Percentiles rank a stretch among this genome's conserved stretches.
Conservation (phyloP, 2,888 invertebrate genomes). For the Agonopterix subpropinquella region DNA sequence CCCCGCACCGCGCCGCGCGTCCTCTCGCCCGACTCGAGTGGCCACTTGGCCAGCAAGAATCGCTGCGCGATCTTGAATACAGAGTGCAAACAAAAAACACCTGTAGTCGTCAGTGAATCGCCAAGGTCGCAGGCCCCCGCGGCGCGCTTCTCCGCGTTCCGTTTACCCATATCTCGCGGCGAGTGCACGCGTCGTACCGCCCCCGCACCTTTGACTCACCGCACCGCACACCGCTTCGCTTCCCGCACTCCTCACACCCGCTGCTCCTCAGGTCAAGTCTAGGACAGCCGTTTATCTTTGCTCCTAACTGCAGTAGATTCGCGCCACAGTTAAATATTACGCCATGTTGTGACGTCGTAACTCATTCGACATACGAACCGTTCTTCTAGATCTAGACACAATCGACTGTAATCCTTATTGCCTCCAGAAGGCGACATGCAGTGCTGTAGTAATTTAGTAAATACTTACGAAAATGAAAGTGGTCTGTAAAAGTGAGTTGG, state of each 20-base stretch:
- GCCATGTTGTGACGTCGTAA: conserved; percentile 6
- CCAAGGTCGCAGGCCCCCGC: conserved; percentile 70
- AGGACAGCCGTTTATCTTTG: conserved; percentile 41
- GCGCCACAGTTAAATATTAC: conserved; percentile 2
- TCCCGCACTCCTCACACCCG: conserved; percentile 23
- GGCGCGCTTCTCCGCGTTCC: conserved; percentile 62
- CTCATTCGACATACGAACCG: neutral
- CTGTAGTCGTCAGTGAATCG: conserved; percentile 70
- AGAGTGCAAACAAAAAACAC: conserved; percentile 68
- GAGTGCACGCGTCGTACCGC: conserved; percentile 50
- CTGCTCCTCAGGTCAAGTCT: conserved; percentile 42
- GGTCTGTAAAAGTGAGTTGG: conserved; percentile 21
- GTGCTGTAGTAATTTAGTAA: neutral
- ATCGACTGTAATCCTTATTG: too few species aligned
- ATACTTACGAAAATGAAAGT: conserved; percentile 47
- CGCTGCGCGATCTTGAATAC: conserved; percentile 38
- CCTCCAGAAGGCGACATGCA: too few species aligned
- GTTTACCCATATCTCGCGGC: conserved; percentile 74
- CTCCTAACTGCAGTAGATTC: neutral
- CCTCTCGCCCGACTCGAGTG: conserved; percentile 25
- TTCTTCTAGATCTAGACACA: neutral
- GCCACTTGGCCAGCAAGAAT: conserved; percentile 34
- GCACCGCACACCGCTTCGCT: conserved; percentile 23
- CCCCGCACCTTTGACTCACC: conserved; percentile 59
- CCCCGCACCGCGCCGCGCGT: conserved; percentile 34